Base-by-base conservation (phyloP, 2,113 vertebrate genomes). In the Crotalus helleri region DNA sequence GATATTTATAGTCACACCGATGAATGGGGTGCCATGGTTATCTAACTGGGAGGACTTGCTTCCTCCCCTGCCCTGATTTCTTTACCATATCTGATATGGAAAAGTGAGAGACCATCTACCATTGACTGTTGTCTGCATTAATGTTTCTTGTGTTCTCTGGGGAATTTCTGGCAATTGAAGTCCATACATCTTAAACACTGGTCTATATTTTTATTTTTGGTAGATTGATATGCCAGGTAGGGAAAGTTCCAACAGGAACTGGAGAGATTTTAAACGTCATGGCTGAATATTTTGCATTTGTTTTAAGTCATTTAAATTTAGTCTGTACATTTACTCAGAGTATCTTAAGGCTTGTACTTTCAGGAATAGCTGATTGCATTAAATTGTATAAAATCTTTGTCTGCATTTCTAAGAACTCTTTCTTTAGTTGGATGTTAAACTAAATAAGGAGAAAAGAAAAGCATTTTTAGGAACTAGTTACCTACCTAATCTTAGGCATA, bases 181-280 rank as follows among this genome's bases (percentile, higher is more conserved):
- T 81, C 69, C 5, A 19, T 39, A 81, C 15, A 19, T 81, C 74
- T 81, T 81, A 44, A 6, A 44, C 33, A 81, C 17, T 44, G 74
- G 8, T 21, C 17, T 44, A 9, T 81, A 81, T 81, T 90, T 89
- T 89, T 24, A 24, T 85, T 88, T n/a, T 39, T 51, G 13, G 29
- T 88, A 3, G 24, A 17, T 46, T n/a, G n/a, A 15, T 3, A 0
- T 0, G 13, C 88, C 87, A n/a, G 74, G 23, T 59, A 39, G 5
- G 49, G n/a, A 87, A 24, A 51, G n/a, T 81, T 29, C 0, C 0
- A 15, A 24, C 29, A 2, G 2, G 58, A 6, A 2, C 53, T 53
- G 46, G 44, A 85, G 23, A 29, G 74, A 91, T 51, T 90, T 24
- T 54, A 81, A 53, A 59, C 24, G 1, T 85, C 24, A 7, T 86